These are phyloP conservation scores for Drosophila lacicola DNA, from an alignment of 2,888 invertebrate species.

Conservation along the genomic window DNA sequence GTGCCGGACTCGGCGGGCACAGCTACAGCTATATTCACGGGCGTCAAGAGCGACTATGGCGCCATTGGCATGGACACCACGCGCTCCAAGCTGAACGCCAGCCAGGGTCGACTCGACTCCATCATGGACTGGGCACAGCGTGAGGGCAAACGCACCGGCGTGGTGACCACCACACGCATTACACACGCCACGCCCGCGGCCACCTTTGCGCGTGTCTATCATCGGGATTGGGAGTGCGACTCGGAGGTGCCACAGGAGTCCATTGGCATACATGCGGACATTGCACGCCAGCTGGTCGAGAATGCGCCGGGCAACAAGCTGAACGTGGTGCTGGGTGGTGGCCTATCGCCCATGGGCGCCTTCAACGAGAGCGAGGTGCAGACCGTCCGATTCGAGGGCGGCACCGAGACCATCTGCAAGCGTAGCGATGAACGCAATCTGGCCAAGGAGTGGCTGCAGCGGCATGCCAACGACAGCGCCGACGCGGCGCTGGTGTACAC, in stretches of 20 bases:
- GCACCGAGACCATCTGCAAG: slow-evolving; percentile 83
- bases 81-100: slow-evolving; percentile 73
- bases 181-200: slow-evolving; percentile 89
- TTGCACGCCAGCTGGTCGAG: slow-evolving; percentile 88
- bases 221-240: slow-evolving; percentile 88
- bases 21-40: slow-evolving; percentile 88
- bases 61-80: slow-evolving; percentile 86
- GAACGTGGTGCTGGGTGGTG: slow-evolving; percentile 89
- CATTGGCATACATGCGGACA: slow-evolving; percentile 86
- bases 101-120: slow-evolving; percentile 85
- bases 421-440: slow-evolving; percentile 87
- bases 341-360: slow-evolving; percentile 86
- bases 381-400: slow-evolving; percentile 74
- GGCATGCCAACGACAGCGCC: slow-evolving; percentile 72
- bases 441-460: slow-evolving; percentile 86
- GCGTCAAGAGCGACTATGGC: slow-evolving; percentile 87
- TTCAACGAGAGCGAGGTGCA: slow-evolving; percentile 60
- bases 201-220: slow-evolving; percentile 86
- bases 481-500: slow-evolving; percentile 83
- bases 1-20: slow-evolving; percentile 90
- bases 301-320: slow-evolving; percentile 87
- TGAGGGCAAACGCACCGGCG: slow-evolving; percentile 87
- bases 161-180: slow-evolving; percentile 89
- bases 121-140: slow-evolving; percentile 87
- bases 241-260: slow-evolving; percentile 81